phyloP scores from a whole-genome alignment of 2,888 invertebrate genomes.

The Ramazzottius varieornatus region DNA sequence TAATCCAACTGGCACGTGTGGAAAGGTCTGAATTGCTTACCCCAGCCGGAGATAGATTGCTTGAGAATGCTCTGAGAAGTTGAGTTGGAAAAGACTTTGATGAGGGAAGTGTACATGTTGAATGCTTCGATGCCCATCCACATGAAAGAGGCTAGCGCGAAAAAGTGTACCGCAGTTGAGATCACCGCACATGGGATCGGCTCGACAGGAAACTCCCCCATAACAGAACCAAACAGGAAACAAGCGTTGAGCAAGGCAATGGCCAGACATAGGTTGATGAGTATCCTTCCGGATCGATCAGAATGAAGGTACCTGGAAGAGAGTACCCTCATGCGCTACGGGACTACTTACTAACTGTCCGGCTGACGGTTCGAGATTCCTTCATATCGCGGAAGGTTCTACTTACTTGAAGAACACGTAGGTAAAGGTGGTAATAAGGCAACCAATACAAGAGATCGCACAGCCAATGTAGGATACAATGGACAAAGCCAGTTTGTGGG shows the following conservation, averaged over 20 bases:
- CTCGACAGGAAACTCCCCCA: conserved; percentile 8
- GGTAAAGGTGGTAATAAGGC: conserved; percentile 25
- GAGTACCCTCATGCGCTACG: too few species aligned
- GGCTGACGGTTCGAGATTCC: conserved; percentile 5
- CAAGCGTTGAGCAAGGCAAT: conserved; percentile 26
- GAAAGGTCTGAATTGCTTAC: too few species aligned
- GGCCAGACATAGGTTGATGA: conserved; percentile 26
- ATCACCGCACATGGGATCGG: conserved; percentile 18
- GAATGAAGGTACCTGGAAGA: conserved; percentile 23
- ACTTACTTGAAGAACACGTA: conserved; percentile 27
- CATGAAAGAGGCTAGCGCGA: conserved; percentile 24
- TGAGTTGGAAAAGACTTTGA: conserved; percentile 28
- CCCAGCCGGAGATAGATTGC: conserved; percentile 26
- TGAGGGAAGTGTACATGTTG: conserved; percentile 28
- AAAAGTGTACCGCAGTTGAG: conserved; percentile 24
- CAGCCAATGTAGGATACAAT: conserved; percentile 26
- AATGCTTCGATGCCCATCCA: conserved; percentile 29
- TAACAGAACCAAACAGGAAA: conserved; percentile 22
- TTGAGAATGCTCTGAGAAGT: conserved; percentile 25
- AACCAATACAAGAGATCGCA: conserved; percentile 25
- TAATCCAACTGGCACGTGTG: too few species aligned
- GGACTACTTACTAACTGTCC: too few species aligned
- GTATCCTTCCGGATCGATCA: conserved; percentile 27
- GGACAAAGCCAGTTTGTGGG: conserved; percentile 21
- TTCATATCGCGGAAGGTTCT: too few species aligned